Evolutionary conservation across 2,113 vertebrate genomes (phyloP), one percentile per base, ranked within the genome.

Genomic region (Campylorhamphus procurvoides): DNA sequence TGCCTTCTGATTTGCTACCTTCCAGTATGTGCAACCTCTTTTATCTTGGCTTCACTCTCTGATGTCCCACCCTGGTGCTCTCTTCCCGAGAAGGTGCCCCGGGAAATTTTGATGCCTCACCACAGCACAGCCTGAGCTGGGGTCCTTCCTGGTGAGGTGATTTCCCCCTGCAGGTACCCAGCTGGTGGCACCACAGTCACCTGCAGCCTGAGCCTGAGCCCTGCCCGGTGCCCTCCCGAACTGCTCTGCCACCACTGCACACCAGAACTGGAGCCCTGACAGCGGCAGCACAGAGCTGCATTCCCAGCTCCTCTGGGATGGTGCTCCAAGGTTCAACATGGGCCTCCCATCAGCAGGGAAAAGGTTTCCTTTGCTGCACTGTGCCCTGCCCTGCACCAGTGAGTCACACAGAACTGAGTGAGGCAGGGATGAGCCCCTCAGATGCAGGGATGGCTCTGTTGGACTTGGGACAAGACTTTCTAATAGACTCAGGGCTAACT

Each of bases 271-370:
- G 17, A 11, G 39, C 20, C 3, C 2, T 49, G 59, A 24, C 6
- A 18, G 86, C 0, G 6, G 42, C 64, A 69, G 59, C 37, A 42
- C 73, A 23, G 24, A 63, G 39, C 9, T 2, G 1, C 64, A 37
- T 39, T 6, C 31, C 9, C 50, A 37, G 55, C 37, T 66, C 11
- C 62, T 77, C 37, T 31, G 59, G 35, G 22, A 6, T 28, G 58
- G 18, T 37, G 42, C 40, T 64, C 50, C 44, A 31, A 28, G 58
- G 58, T 44, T 50, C 6, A 0, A 33, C 77, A 18, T 1, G 16
- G 20, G 19, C 4, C 40, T 42, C 40, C 40, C 50, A 13, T 3
- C 0, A 0, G 29, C 56, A 64, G 40, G 15, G 20, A 12, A 50
- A 10, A 47, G 31, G 22, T 33, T 11, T 58, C 31, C 40, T 68